Evolutionary conservation across 2,888 invertebrate genomes (phyloP).

Genomic region (Oxyteleia sp.): DNA sequence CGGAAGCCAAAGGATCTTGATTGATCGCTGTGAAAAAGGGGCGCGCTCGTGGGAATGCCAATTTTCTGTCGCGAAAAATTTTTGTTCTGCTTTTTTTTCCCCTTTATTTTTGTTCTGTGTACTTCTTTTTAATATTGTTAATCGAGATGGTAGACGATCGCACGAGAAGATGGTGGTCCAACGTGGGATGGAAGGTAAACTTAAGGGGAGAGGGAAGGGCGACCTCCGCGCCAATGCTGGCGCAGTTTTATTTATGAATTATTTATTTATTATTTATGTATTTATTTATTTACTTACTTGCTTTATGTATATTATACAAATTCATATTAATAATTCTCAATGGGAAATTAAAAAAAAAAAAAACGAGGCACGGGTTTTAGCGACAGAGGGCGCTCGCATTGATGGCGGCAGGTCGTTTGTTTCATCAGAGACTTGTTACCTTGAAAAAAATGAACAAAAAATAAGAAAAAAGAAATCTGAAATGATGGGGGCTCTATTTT

Average conservation of each 20-base stretch:
- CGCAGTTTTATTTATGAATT: too few species aligned
- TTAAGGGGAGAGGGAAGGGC: conserved; percentile 86
- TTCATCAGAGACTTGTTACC: conserved; percentile 87
- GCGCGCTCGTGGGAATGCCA: background rate
- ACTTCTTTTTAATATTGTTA: conserved; percentile 7
- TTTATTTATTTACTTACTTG: too few species aligned
- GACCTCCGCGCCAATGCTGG: conserved; percentile 87
- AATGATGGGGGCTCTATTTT: conserved; percentile 14
- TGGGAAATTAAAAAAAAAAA: too few species aligned
- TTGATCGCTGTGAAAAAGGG: background rate
- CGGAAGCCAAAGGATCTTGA: conserved; percentile 30
- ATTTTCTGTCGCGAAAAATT: conserved; percentile 1
- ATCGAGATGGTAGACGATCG: conserved; percentile 74
- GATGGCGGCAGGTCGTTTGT: conserved; percentile 86
- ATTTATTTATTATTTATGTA: too few species aligned
- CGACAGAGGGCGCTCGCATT: conserved; percentile 82
- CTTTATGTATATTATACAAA: too few species aligned
- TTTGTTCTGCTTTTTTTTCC: too few species aligned
- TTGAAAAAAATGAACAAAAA: conserved; percentile 85
- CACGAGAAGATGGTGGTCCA: conserved; percentile 79
- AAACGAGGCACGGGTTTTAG: conserved; percentile 11
- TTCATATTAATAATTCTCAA: too few species aligned
- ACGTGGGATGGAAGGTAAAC: conserved; percentile 87
- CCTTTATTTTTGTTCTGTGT: too few species aligned
- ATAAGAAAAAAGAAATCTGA: too few species aligned